A percentile compares a stretch with the other conserved stretches of the same genome.
Evolutionary conservation across 2,888 invertebrate genomes (phyloP).

Genomic region (Lepetodrilus schrolli): DNA sequence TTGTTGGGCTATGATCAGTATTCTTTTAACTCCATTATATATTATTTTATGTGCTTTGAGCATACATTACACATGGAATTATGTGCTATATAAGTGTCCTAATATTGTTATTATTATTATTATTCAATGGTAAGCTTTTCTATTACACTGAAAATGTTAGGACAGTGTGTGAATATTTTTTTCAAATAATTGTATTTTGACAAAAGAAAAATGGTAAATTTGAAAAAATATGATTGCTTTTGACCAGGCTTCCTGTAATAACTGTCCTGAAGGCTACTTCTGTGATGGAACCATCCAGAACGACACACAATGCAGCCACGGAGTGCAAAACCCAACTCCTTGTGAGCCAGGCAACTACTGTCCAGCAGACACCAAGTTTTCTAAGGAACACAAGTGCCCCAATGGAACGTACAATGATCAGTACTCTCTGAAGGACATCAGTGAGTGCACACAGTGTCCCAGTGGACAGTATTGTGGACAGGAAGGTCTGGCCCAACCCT

Average conservation of each 20-base stretch:
- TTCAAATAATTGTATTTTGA: neutral
- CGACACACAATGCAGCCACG: constrained; percentile 66
- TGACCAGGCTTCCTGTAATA: constrained; percentile 62
- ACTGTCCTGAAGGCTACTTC: constrained; percentile 67
- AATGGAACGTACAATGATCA: constrained; percentile 64
- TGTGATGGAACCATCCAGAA: constrained; percentile 72
- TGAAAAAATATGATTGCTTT: neutral
- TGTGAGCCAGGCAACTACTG: constrained; percentile 71
- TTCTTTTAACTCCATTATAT: no score
- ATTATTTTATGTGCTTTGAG: no score
- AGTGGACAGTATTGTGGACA: constrained; percentile 66
- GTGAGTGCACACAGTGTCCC: constrained; percentile 67
- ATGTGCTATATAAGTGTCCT: no score
- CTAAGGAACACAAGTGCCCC: constrained; percentile 66
- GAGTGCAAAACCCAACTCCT: constrained; percentile 68
- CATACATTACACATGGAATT: no score
- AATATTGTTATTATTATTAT: no score
- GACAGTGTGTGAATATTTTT: neutral
- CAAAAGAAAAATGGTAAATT: neutral
- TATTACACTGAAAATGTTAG: neutral
- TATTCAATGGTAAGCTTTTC: neutral
- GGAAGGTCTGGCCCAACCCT: constrained; percentile 54
- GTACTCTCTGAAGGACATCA: constrained; percentile 46
- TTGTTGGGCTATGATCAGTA: no score
- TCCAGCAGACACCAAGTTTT: constrained; percentile 61